phyloP scores from a whole-genome alignment of 2,797 vertebrate genomes.

The Lagorchestes hirsutus region DNA sequence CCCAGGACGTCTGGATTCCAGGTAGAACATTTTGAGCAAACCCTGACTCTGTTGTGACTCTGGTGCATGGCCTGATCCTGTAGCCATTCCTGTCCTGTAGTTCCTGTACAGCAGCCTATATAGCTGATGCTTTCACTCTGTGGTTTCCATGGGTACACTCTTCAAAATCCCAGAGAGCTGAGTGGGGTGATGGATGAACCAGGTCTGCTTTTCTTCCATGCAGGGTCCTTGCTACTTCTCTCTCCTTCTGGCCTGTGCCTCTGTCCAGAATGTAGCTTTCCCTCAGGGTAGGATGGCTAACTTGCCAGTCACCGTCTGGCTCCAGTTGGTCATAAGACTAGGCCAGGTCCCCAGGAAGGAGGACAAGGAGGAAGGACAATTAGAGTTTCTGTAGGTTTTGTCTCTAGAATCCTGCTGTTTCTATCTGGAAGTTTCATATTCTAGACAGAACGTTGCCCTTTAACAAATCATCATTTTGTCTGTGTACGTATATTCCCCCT shows the following conservation, averaged over 20 bases:
- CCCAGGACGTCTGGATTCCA: neutral
- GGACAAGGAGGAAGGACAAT: neutral
- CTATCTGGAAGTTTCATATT: neutral
- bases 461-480: neutral
- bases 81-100: no score
- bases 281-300: neutral
- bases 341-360: neutral
- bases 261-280: neutral
- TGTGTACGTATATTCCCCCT: neutral
- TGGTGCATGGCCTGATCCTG: neutral
- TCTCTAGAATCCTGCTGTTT: neutral
- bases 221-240: neutral
- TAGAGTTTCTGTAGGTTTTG: neutral
- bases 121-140: neutral
- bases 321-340: neutral
- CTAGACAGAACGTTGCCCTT: neutral
- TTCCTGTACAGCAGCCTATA: neutral
- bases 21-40: neutral
- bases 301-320: neutral
- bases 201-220: neutral
- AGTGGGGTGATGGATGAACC: neutral
- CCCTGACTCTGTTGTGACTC: neutral
- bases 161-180: no score
- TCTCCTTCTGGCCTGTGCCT: neutral
- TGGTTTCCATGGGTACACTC: neutral